Percentiles rank a stretch among this genome's conserved stretches.
Evolutionary conservation across 2,888 invertebrate species (phyloP).

Genomic region (Chalcis sispes): DNA sequence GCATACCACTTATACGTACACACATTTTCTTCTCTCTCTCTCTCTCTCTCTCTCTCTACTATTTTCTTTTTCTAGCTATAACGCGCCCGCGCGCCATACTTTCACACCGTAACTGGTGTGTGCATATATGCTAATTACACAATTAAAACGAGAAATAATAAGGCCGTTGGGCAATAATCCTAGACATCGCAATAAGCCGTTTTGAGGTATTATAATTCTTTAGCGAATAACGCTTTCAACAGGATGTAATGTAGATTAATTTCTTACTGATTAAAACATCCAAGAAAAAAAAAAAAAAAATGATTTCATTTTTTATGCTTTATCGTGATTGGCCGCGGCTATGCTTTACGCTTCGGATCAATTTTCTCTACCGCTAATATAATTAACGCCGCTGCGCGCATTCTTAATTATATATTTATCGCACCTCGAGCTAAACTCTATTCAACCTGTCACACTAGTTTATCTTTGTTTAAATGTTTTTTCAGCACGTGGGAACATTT

Average conservation of each 20-base stretch:
- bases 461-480: no score
- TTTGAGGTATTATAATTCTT: slow-evolving; percentile 6
- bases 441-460: no score
- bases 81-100: background rate
- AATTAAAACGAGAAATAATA: slow-evolving; percentile 55
- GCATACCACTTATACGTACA: slow-evolving; percentile 9
- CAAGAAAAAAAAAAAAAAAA: background rate
- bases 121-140: slow-evolving; percentile 54
- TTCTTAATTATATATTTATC: slow-evolving; percentile 22
- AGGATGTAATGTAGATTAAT: slow-evolving; percentile 47
- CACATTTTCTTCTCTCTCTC: no score
- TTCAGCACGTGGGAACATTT: no score
- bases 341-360: background rate
- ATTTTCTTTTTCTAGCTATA: background rate
- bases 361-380: slow-evolving; percentile 3
- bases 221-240: slow-evolving; percentile 12
- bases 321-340: background rate
- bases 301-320: background rate
- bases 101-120: slow-evolving; percentile 9
- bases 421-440: no score
- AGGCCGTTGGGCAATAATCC: slow-evolving; percentile 33
- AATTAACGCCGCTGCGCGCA: slow-evolving; percentile 3
- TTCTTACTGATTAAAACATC: slow-evolving; percentile 35
- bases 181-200: slow-evolving; percentile 24
- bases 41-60: no score